Base-by-base conservation (phyloP, 2,888 invertebrate genomes). In the Acanthoscelides obtectus region DNA sequence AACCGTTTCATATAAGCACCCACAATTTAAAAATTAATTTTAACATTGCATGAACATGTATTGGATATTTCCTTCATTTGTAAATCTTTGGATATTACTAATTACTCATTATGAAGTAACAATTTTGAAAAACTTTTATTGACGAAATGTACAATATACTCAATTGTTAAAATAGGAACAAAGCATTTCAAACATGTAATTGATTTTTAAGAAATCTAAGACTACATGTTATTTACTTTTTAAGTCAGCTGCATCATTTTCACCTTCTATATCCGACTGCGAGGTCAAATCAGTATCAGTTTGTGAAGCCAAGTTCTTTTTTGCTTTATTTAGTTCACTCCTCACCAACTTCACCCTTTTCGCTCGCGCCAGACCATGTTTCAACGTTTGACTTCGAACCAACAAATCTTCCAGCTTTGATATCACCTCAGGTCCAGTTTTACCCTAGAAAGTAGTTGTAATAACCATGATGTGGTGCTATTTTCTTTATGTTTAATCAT, bases 321-420 rank as follows among this genome's bases (percentile, higher is more conserved):
- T 88, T 75, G 88, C 87, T 77, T 88, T 88, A 2, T 87, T 86
- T 64, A 92, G 87, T 82, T 91, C 89, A 69, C 87, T 81, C 66
- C 90, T 86, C 64, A 90, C 88, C 65, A 88, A 82, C 77, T 89
- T 89, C 0, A 89, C 86, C 67, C 90, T 86, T 83, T 90, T 90
- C 27, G 87, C 87, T 72, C 90, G 84, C 19, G 89, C 88, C 22
- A 87, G 80, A 20, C 88, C 88, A 80, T 90, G 89, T 76, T 89
- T 88, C 6, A 91, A 83, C n/a, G 87, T 85, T 79, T 90, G 89
- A 71, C 90, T 89, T 81, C 89, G 89, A 75, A 89, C 90, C 75
- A 91, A 84, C 63, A 91, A 85, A 73, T 90, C 90, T 71, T 92
- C 87, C 68, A 93, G 81, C 76, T 88, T 86, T 64, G 85, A 81